Percentiles rank a stretch among this genome's conserved stretches.
Conservation (phyloP, 1,140 invertebrate species). For the Catajapyx aquilonaris region DNA sequence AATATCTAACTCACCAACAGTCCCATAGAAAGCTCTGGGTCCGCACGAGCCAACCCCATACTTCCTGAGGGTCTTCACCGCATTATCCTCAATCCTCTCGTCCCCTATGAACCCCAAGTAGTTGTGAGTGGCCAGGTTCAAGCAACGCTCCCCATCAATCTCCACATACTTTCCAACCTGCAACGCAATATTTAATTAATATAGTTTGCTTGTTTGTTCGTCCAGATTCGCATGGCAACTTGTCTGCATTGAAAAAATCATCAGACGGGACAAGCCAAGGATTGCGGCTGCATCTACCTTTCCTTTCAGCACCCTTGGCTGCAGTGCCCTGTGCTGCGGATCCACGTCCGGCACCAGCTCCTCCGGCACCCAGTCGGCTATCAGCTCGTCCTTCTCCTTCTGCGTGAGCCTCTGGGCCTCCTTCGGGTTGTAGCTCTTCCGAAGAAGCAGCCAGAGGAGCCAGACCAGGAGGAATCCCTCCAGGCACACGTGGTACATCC, state of each 20-base stretch:
- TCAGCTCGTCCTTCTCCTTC: constrained; percentile 44
- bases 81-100: constrained; percentile 37
- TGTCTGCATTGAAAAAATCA: no score
- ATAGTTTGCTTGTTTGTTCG: no score
- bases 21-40: constrained; percentile 94
- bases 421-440: constrained; percentile 26
- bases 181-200: no score
- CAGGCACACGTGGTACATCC: constrained; percentile 33
- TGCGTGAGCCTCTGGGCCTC: constrained; percentile 22
- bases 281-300: no score
- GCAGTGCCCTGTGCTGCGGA: constrained; percentile 31
- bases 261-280: no score
- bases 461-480: constrained; percentile 31
- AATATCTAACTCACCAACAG: constrained; percentile 45
- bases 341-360: constrained; percentile 37
- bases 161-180: constrained; percentile 39
- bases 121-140: constrained; percentile 71
- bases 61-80: constrained; percentile 52
- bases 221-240: no score
- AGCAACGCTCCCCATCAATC: constrained; percentile 42
- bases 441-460: constrained; percentile 33
- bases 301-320: constrained; percentile 28
- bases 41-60: constrained; percentile 98
- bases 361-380: constrained; percentile 52
- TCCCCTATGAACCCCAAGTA: constrained; percentile 59